Evolutionary conservation across 2,888 invertebrate species (phyloP).

Genomic region (Lacanobia oleracea): DNA sequence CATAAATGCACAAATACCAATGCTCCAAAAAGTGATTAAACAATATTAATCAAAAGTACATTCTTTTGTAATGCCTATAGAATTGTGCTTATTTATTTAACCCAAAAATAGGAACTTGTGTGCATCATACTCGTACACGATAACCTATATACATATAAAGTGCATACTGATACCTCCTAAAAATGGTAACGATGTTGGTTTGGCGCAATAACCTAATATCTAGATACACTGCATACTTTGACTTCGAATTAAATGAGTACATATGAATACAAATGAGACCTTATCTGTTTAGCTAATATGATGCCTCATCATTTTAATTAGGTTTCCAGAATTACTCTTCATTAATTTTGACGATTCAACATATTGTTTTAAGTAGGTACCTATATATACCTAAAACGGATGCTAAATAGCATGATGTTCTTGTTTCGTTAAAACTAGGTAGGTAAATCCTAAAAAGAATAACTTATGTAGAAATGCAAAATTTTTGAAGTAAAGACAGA

Average conservation of each 20-base stretch:
- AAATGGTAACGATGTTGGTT: conserved; percentile 4
- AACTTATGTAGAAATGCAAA: too few species aligned
- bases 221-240: conserved; percentile 17
- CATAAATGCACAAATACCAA: neutral
- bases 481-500: neutral
- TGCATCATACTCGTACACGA: conserved; percentile 14
- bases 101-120: neutral
- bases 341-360: neutral
- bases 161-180: conserved; percentile 25
- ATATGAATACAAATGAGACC: neutral
- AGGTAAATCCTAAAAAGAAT: neutral
- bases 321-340: neutral
- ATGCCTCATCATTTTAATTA: neutral
- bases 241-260: conserved; percentile 2
- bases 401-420: neutral
- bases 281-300: neutral
- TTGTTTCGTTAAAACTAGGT: neutral
- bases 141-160: conserved; percentile 21
- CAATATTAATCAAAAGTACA: conserved; percentile 4
- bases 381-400: neutral
- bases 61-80: neutral
- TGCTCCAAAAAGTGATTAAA: neutral
- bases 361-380: neutral
- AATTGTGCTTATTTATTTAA: neutral
- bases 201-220: conserved; percentile 21